Evolutionary conservation across 2,797 vertebrate species (phyloP).

Genomic region (Mormyrus hasselquistii): DNA sequence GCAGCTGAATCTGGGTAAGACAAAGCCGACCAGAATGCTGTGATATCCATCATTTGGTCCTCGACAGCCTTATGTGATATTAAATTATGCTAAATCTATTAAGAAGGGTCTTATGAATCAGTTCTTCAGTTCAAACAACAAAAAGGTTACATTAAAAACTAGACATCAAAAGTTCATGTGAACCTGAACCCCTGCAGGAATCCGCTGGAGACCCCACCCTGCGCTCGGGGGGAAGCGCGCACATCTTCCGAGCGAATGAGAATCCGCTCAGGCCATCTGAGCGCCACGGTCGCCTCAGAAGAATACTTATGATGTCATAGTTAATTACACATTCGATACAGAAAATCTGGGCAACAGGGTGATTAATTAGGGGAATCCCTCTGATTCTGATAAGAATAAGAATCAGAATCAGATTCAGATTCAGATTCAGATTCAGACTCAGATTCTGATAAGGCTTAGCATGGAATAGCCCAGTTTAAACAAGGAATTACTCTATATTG

Average conservation of each 20-base stretch:
- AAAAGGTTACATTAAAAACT: not conserved
- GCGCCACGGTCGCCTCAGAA: not conserved
- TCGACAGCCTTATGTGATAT: not conserved
- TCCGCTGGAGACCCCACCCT: not conserved
- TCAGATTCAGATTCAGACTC: too few species aligned
- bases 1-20: not conserved
- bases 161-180: not conserved
- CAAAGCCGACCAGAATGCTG: not conserved
- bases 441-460: not conserved
- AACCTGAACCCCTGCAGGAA: not conserved
- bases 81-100: not conserved
- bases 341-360: not conserved
- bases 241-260: not conserved
- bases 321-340: not conserved
- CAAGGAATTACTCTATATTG: not conserved
- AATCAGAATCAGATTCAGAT: too few species aligned
- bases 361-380: not conserved
- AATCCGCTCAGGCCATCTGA: not conserved
- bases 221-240: not conserved
- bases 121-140: not conserved
- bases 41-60: not conserved
- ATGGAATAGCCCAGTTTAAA: not conserved
- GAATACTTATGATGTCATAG: not conserved
- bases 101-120: not conserved
- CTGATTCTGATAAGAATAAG: too few species aligned